Percentiles rank a stretch among this genome's conserved stretches.
Conservation (phyloP, 2,888 invertebrate species). For the Synanthedon formicaeformis region DNA sequence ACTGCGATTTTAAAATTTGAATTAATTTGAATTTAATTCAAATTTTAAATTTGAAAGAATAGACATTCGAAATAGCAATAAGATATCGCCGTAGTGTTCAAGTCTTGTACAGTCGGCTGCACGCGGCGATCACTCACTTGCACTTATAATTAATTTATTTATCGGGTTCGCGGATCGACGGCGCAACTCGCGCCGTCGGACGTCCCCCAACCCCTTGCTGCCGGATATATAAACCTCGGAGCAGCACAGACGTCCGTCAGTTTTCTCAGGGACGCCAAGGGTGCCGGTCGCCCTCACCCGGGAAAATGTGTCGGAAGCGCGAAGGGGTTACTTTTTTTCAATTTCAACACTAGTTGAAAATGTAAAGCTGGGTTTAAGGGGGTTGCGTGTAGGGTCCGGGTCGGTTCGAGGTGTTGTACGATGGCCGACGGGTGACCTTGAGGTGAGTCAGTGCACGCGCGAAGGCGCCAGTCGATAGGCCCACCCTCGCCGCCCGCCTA, state of each 20-base stretch:
- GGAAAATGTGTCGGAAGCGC: conserved; percentile 45
- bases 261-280: conserved; percentile 54
- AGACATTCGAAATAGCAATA: conserved; percentile 54
- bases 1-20: no score
- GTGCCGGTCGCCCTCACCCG: conserved; percentile 42
- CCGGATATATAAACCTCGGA: conserved; percentile 49
- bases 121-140: conserved; percentile 68
- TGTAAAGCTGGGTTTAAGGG: conserved; percentile 33
- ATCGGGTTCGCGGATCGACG: conserved; percentile 68
- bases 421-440: conserved; percentile 1
- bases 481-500: conserved; percentile 41
- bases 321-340: conserved; percentile 37
- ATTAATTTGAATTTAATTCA: no score
- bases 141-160: conserved; percentile 73
- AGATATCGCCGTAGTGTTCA: conserved; percentile 41
- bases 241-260: conserved; percentile 56
- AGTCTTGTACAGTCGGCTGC: conserved; percentile 44
- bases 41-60: no score
- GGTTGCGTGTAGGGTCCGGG: conserved; percentile 37
- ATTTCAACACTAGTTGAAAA: conserved; percentile 33
- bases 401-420: conserved; percentile 17
- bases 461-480: conserved; percentile 43
- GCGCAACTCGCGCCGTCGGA: conserved; percentile 61
- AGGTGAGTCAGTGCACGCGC: conserved; percentile 1
- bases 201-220: conserved; percentile 38